Evolutionary conservation across 2,113 vertebrate genomes (phyloP).

Genomic region (Neoarius graeffei): DNA sequence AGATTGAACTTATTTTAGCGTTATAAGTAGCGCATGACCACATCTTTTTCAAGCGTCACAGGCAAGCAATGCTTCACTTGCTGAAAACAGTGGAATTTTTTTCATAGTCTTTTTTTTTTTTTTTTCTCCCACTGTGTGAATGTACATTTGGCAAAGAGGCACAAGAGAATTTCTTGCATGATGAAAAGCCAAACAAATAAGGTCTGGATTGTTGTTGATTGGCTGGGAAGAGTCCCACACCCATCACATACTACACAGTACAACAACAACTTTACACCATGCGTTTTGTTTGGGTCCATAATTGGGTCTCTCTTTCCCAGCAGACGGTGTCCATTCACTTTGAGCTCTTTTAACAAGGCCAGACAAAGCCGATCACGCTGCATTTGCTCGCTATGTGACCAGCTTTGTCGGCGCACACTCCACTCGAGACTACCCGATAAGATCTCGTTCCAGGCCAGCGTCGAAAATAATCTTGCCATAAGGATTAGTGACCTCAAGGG

Average conservation of each 20-base stretch:
- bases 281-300: constrained; percentile 46
- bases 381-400: constrained; percentile 19
- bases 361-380: constrained; percentile 33
- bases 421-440: constrained; percentile 57
- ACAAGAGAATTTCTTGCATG: not conserved
- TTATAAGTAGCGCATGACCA: not conserved
- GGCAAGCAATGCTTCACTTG: not conserved
- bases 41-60: not conserved
- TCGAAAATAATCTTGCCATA: constrained; percentile 53
- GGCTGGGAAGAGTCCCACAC: constrained; percentile 55
- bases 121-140: not conserved
- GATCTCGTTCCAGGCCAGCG: constrained; percentile 9
- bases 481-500: constrained; percentile 47
- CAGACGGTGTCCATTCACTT: constrained; percentile 18
- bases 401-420: constrained; percentile 53
- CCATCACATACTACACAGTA: constrained; percentile 31
- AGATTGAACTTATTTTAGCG: not conserved
- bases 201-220: constrained; percentile 49
- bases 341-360: constrained; percentile 33
- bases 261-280: not conserved
- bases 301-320: constrained; percentile 45
- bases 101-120: not conserved
- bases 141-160: constrained; percentile 43
- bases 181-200: constrained; percentile 53
- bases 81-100: not conserved